phyloP scores from a whole-genome alignment of 2,888 invertebrate species.

The Prosopocoilus inquinatus region DNA sequence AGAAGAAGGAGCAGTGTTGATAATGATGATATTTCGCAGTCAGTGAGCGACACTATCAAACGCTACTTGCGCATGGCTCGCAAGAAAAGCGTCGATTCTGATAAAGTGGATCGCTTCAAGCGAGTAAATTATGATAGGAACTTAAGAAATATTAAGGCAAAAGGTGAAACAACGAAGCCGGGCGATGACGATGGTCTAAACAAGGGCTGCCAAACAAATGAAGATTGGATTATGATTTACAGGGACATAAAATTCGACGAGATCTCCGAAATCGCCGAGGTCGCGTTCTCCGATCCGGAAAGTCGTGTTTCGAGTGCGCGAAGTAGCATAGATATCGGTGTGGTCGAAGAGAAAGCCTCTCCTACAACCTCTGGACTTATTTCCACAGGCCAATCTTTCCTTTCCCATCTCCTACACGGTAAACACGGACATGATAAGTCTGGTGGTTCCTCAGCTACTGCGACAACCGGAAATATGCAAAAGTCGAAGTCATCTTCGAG shows the following conservation, averaged over 20 bases:
- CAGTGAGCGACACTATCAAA: constrained; percentile 84
- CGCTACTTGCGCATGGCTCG: constrained; percentile 83
- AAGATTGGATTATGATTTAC: constrained; percentile 67
- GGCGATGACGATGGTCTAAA: constrained; percentile 75
- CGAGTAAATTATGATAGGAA: constrained; percentile 86
- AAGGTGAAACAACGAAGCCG: constrained; percentile 69
- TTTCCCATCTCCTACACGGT: constrained; percentile 62
- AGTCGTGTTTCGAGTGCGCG: constrained; percentile 56
- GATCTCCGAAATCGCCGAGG: constrained; percentile 39
- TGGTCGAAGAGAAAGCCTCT: constrained; percentile 47
- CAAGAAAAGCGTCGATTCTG: constrained; percentile 80
- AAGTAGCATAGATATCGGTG: constrained; percentile 55
- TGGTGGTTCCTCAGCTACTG: constrained; percentile 37
- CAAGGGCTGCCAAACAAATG: constrained; percentile 77
- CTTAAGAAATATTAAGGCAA: constrained; percentile 77
- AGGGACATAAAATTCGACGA: constrained; percentile 53
- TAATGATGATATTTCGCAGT: constrained; percentile 82
- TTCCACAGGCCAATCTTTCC: constrained; percentile 59
- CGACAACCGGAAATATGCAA: constrained; percentile 73
- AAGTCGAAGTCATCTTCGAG: constrained; percentile 87
- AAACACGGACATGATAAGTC: constrained; percentile 44
- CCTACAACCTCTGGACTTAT: constrained; percentile 52
- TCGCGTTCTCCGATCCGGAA: constrained; percentile 36
- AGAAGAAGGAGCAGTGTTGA: constrained; percentile 76
- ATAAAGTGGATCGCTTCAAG: constrained; percentile 79